Base-by-base conservation (phyloP, 2,888 invertebrate species). In the Clivina fossor region DNA sequence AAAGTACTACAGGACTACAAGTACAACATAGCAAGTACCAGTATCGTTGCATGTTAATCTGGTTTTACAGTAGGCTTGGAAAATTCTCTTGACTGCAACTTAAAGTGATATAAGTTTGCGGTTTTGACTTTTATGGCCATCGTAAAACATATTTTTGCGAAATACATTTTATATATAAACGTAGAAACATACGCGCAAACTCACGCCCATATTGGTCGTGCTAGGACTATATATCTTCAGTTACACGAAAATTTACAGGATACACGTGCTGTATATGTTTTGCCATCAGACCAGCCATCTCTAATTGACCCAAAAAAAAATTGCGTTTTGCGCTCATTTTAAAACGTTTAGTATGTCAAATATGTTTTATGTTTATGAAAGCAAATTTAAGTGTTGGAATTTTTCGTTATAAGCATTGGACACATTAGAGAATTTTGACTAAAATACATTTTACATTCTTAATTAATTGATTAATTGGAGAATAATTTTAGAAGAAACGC, bases 111-210 rank as follows among this genome's bases (percentile, higher is more conserved):
- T 64, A 64, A 64, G 64, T 64, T 65, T 58, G 56, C 56, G 58
- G 60, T 58, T n/a, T 49, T 59, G 66, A 67, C 66, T 68, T 68
- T 66, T 68, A 67, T 65, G 61, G 65, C 63, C 32, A 64, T 60
- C 66, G 63, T 66, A 68, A 67, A 66, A 66, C 66, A 66, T 66
- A 64, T 66, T n/a, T n/a, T 66, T 64, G 60, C 56, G 61, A 65
- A 66, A 68, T 68, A 67, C 66, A 67, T 66, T 66, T 51, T 51
- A 51, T 51, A 51, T 51, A 51, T 38, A n/a, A n/a, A n/a, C n/a
- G n/a, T n/a, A n/a, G n/a, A n/a, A n/a, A n/a, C n/a, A n/a, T n/a
- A n/a, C n/a, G n/a, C n/a, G n/a, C 32, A 32, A 32, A 11, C 44
- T 28, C 32, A 30, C 20, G 18, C 30, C 30, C 28, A 30, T 19